phyloP scores from a whole-genome alignment of 2,797 vertebrate species.

The Miichthys miiuy region DNA sequence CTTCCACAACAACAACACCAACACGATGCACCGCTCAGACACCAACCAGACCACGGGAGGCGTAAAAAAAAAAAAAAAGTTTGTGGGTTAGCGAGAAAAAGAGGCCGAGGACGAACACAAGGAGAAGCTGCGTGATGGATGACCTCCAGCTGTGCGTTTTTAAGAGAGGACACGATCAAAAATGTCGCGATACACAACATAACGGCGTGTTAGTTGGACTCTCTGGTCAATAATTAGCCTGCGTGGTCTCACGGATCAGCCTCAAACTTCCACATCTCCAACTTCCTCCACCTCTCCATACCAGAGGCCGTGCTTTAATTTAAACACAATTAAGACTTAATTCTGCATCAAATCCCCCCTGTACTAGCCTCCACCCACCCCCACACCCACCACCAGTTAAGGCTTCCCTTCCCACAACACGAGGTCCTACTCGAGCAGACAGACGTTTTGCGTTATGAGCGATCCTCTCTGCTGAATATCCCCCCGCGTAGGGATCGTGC shows the following conservation, averaged over 20 bases:
- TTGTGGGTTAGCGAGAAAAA: neutral
- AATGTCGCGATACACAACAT: too few relatives aligned
- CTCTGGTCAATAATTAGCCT: neutral
- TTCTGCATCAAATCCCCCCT: slow-evolving; percentile 56
- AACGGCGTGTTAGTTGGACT: too few relatives aligned
- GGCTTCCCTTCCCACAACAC: slow-evolving; percentile 63
- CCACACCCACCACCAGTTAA: slow-evolving; percentile 44
- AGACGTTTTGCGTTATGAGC: slow-evolving; percentile 22
- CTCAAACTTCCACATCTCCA: neutral
- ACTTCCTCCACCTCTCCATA: neutral
- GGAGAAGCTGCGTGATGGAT: neutral
- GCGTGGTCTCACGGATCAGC: neutral
- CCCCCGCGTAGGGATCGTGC: slow-evolving; percentile 33
- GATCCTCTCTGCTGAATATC: slow-evolving; percentile 14
- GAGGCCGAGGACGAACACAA: neutral
- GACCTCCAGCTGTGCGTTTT: neutral
- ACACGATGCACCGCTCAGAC: neutral
- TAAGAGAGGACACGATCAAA: neutral
- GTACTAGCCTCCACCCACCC: slow-evolving; percentile 31
- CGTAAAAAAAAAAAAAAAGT: slow-evolving; percentile 9
- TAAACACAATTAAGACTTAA: slow-evolving; percentile 61
- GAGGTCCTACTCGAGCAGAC: slow-evolving; percentile 33
- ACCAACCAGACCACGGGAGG: neutral
- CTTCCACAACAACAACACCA: slow-evolving; percentile 18
- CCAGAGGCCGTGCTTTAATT: slow-evolving; percentile 35